Percentiles rank a stretch among this genome's conserved stretches.
Evolutionary conservation across 1,140 invertebrate genomes (phyloP).

Genomic region (Bilobella aurantiaca): DNA sequence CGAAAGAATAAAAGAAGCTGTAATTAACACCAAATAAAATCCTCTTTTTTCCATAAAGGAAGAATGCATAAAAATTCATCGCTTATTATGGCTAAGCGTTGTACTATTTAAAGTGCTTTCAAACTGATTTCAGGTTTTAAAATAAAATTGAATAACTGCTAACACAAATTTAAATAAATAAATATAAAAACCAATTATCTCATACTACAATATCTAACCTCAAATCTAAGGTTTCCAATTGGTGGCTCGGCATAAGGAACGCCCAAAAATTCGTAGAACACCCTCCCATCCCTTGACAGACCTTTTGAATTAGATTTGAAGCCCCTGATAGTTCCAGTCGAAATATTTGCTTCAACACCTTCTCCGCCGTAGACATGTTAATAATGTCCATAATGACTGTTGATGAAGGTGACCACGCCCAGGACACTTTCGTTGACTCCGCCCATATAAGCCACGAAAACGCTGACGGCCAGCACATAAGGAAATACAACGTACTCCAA

Average conservation of each 20-base stretch:
- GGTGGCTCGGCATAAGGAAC: too few species aligned
- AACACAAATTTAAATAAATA: too few species aligned
- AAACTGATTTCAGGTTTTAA: background rate
- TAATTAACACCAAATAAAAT: too few species aligned
- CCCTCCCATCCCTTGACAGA: constrained; percentile 1
- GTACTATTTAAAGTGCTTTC: too few species aligned
- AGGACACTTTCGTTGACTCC: background rate
- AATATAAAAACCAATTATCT: too few species aligned
- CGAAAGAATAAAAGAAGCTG: too few species aligned
- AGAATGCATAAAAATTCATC: too few species aligned
- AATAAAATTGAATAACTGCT: too few species aligned
- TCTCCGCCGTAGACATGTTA: background rate
- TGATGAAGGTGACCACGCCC: background rate
- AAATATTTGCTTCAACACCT: background rate
- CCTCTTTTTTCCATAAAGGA: too few species aligned
- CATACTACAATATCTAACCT: constrained; percentile 22
- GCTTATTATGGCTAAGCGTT: too few species aligned
- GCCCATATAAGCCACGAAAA: background rate
- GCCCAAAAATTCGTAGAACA: constrained; percentile 4
- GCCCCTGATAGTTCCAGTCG: background rate
- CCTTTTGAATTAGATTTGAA: background rate
- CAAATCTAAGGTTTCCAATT: constrained; percentile 24
- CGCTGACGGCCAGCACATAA: background rate
- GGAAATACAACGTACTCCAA: too few species aligned
- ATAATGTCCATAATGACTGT: background rate